Conservation (phyloP, 2,888 invertebrate species). For the Anarsia innoxiella region DNA sequence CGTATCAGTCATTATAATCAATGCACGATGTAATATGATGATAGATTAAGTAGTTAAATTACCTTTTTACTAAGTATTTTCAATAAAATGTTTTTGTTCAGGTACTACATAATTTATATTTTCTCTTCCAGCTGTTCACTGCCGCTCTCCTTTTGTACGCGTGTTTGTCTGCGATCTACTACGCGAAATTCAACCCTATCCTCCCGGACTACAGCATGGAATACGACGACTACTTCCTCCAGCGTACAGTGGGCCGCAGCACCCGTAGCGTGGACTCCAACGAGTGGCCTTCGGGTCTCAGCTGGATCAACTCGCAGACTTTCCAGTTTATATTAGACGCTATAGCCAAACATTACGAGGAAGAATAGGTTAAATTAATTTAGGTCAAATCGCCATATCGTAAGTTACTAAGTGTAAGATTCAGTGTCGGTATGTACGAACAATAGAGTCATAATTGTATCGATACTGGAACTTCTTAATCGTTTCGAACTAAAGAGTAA, state of each 20-base stretch:
- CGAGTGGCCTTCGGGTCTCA: constrained; percentile 55
- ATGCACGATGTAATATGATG: no score
- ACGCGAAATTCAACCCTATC: constrained; percentile 89
- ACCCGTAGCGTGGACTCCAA: constrained; percentile 51
- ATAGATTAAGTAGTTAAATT: no score
- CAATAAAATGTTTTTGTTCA: no score
- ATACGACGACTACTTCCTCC: constrained; percentile 83
- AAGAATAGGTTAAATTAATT: constrained; percentile 28
- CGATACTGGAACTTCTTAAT: no score
- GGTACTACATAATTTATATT: no score
- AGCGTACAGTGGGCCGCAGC: constrained; percentile 76
- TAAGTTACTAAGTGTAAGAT: background rate
- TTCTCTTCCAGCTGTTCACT: constrained; percentile 81
- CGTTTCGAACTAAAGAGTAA: no score
- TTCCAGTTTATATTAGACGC: constrained; percentile 81
- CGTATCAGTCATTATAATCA: no score
- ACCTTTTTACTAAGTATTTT: no score
- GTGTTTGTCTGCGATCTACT: constrained; percentile 89
- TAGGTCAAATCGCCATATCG: background rate
- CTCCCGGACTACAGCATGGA: constrained; percentile 84
- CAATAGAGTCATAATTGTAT: no score
- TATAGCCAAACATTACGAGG: constrained; percentile 50
- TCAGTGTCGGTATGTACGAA: no score
- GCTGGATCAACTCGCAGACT: constrained; percentile 76
- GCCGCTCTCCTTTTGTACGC: constrained; percentile 88